Percentiles rank a stretch among this genome's conserved stretches.
Evolutionary conservation across 2,888 invertebrate genomes (phyloP).

Genomic region (Leptopilina drosophilae): DNA sequence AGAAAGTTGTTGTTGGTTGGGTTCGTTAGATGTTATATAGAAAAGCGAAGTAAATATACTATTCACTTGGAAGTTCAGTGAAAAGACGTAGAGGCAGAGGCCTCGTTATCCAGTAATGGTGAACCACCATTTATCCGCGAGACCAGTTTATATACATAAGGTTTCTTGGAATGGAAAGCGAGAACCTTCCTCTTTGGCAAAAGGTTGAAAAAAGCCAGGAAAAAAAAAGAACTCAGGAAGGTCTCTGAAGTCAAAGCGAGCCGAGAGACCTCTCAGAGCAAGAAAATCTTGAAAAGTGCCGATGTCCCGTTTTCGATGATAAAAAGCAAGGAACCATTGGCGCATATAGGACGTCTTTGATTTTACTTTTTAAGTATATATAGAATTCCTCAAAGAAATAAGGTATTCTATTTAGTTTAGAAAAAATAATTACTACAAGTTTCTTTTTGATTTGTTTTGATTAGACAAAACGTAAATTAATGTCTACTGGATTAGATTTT

Average conservation of each 20-base stretch:
- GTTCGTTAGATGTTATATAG: not conserved
- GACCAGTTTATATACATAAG: slow-evolving; percentile 41
- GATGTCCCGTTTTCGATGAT: slow-evolving; percentile 35
- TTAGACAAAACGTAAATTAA: too few relatives aligned
- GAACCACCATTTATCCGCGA: slow-evolving; percentile 63
- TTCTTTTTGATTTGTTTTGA: too few relatives aligned
- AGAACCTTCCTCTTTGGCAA: slow-evolving; percentile 40
- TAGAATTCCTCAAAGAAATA: too few relatives aligned
- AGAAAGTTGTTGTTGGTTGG: not conserved
- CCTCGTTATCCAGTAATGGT: slow-evolving; percentile 67
- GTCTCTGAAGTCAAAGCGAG: slow-evolving; percentile 35
- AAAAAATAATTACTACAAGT: too few relatives aligned
- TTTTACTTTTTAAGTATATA: slow-evolving; percentile 21
- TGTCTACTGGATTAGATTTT: too few relatives aligned
- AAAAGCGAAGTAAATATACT: slow-evolving; percentile 1
- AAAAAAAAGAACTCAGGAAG: slow-evolving; percentile 4
- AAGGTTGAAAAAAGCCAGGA: slow-evolving; percentile 5
- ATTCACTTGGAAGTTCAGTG: slow-evolving; percentile 22
- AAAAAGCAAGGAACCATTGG: slow-evolving; percentile 18
- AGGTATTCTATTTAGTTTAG: too few relatives aligned
- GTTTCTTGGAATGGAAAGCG: slow-evolving; percentile 57
- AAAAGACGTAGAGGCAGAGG: slow-evolving; percentile 44
- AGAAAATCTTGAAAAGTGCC: slow-evolving; percentile 33
- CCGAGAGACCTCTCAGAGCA: slow-evolving; percentile 11
- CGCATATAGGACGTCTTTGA: slow-evolving; percentile 10